These are phyloP conservation scores for Cyclophora albipunctata DNA, from an alignment of 2,888 invertebrate genomes.

Conservation along the genomic window DNA sequence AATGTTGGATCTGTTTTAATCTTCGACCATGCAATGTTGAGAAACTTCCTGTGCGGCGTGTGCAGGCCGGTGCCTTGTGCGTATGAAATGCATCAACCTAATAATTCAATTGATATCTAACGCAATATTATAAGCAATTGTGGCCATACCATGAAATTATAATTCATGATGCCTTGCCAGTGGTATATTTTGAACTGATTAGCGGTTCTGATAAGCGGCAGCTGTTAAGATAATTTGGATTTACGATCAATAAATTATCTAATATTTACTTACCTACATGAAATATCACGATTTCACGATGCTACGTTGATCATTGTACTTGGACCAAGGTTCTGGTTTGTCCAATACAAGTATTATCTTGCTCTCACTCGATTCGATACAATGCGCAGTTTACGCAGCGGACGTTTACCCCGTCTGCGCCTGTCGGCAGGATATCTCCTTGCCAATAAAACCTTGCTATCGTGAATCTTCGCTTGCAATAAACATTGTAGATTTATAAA, in stretches of 20 bases:
- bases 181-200: too few species aligned
- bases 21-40: slow-evolving; percentile 29
- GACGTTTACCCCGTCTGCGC: slow-evolving; percentile 8
- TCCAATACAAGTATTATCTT: too few species aligned
- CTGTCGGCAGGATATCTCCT: slow-evolving; percentile 4
- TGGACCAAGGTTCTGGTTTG: too few species aligned
- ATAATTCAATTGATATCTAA: slow-evolving; percentile 31
- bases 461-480: not conserved
- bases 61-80: slow-evolving; percentile 23
- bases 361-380: too few species aligned
- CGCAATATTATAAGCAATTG: slow-evolving; percentile 1
- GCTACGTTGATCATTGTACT: too few species aligned
- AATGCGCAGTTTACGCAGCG: not conserved
- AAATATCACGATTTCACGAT: too few species aligned
- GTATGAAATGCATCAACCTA: slow-evolving; percentile 33
- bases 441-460: slow-evolving; percentile 1
- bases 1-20: slow-evolving; percentile 16
- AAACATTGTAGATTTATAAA: not conserved
- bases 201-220: too few species aligned
- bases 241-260: too few species aligned
- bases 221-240: too few species aligned
- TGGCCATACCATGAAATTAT: too few species aligned
- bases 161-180: too few species aligned
- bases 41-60: slow-evolving; percentile 30
- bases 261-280: too few species aligned